phyloP scores from a whole-genome alignment of 2,113 vertebrate genomes.

The Murina feae region DNA sequence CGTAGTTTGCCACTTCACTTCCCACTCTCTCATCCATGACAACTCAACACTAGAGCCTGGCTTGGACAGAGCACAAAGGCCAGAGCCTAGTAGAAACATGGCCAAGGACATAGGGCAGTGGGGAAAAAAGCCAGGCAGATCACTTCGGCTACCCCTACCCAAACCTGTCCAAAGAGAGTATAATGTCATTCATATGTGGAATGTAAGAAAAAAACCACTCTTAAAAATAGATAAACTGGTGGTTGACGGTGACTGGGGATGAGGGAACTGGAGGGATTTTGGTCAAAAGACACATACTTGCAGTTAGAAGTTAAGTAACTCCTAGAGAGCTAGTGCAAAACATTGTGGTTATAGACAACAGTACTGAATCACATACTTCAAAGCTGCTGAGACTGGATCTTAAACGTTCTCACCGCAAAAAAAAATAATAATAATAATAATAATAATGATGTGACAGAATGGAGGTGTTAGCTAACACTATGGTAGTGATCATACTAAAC shows the following conservation, averaged over 20 bases:
- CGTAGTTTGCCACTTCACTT: not conserved
- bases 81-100: not conserved
- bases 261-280: not conserved
- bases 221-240: not conserved
- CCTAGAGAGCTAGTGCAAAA: not conserved
- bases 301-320: not conserved
- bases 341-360: not conserved
- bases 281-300: not conserved
- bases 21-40: not conserved
- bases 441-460: not conserved
- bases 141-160: not conserved
- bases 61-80: not conserved
- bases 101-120: not conserved
- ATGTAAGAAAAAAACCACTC: not conserved
- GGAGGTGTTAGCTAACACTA: not conserved
- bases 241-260: not conserved
- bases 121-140: not conserved
- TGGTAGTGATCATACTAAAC: not conserved
- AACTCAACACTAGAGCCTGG: not conserved
- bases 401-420: not conserved
- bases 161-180: not conserved
- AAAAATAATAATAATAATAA: not conserved
- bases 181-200: not conserved
- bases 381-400: not conserved
- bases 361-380: not conserved